A percentile compares a stretch with the other conserved stretches of the same genome.
These are phyloP conservation scores for Leptinotarsa lineolata DNA, from an alignment of 1,140 invertebrate species.

Conservation along the genomic window DNA sequence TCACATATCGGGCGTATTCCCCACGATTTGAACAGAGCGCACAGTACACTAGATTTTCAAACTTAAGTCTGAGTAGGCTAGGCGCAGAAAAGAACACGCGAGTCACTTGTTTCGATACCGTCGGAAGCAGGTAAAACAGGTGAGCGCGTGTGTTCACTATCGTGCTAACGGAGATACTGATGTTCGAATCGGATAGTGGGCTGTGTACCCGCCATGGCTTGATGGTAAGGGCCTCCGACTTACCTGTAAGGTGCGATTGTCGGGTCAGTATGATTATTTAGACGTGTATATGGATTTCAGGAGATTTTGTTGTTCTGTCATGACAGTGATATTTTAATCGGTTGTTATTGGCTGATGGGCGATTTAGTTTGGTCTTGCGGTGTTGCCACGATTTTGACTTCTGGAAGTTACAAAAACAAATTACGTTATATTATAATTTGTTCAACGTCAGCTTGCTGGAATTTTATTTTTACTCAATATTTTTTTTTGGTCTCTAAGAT, in stretches of 20 bases:
- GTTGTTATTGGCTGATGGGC: background rate
- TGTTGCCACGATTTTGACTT: too few relatives aligned
- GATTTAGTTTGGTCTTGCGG: too few relatives aligned
- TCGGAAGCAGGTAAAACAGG: conserved; percentile 27
- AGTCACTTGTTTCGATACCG: conserved; percentile 32
- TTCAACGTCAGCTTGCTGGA: too few relatives aligned
- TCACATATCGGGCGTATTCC: background rate
- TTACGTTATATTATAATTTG: too few relatives aligned
- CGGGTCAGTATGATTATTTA: conserved; percentile 8
- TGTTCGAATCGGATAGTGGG: conserved; percentile 36
- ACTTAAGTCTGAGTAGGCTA: conserved; percentile 29
- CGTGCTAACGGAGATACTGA: conserved; percentile 31
- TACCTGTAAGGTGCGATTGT: conserved; percentile 33
- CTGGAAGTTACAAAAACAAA: too few relatives aligned
- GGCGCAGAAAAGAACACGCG: conserved; percentile 24
- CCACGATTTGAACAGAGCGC: background rate
- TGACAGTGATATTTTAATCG: background rate
- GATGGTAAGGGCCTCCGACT: conserved; percentile 30
- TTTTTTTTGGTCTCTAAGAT: too few relatives aligned
- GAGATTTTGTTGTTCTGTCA: conserved; percentile 10
- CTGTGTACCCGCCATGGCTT: conserved; percentile 42
- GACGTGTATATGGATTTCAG: background rate
- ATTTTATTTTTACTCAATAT: too few relatives aligned
- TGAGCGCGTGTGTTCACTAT: conserved; percentile 28
- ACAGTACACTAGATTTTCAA: background rate